Conservation (phyloP, 1,140 invertebrate genomes). For the Agrilus planipennis region DNA sequence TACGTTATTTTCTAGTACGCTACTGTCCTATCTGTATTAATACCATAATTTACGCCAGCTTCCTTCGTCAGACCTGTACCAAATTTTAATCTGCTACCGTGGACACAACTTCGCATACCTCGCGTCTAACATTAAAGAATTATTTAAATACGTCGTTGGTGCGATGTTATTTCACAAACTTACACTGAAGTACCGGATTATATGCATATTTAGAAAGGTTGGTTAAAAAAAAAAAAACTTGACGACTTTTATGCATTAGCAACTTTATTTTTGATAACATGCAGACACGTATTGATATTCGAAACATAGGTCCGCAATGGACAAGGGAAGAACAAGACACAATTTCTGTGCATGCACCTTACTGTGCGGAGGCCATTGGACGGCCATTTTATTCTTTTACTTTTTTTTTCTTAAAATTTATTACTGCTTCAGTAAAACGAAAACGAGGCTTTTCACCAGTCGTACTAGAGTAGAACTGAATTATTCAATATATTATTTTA, state of each 20-base stretch:
- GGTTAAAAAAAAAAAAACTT: not conserved
- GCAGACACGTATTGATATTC: slow-evolving; percentile 27
- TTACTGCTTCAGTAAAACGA: slow-evolving; percentile 18
- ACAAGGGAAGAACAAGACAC: slow-evolving; percentile 29
- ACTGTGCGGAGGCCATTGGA: slow-evolving; percentile 18
- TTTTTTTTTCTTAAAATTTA: slow-evolving; percentile 13
- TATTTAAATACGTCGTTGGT: too few relatives aligned
- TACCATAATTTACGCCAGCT: too few relatives aligned
- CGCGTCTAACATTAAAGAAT: too few relatives aligned
- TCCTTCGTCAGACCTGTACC: too few relatives aligned
- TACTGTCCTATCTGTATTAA: too few relatives aligned
- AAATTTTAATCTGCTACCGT: too few relatives aligned
- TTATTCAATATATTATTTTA: slow-evolving; percentile 4
- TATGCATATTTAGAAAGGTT: not conserved
- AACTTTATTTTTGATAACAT: slow-evolving; percentile 27
- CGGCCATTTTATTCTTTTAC: slow-evolving; percentile 13
- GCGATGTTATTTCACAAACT: too few relatives aligned
- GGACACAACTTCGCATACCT: too few relatives aligned
- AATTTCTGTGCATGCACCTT: slow-evolving; percentile 20
- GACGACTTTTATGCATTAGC: slow-evolving; percentile 20
- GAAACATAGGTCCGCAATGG: slow-evolving; percentile 24
- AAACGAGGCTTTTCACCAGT: slow-evolving; percentile 2
- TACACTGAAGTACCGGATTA: too few relatives aligned
- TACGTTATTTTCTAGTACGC: too few relatives aligned
- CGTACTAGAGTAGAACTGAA: slow-evolving; percentile 10